phyloP scores from a whole-genome alignment of 37 sponge, comb jelly and placozoan genomes.

The Axinella damicornis region DNA sequence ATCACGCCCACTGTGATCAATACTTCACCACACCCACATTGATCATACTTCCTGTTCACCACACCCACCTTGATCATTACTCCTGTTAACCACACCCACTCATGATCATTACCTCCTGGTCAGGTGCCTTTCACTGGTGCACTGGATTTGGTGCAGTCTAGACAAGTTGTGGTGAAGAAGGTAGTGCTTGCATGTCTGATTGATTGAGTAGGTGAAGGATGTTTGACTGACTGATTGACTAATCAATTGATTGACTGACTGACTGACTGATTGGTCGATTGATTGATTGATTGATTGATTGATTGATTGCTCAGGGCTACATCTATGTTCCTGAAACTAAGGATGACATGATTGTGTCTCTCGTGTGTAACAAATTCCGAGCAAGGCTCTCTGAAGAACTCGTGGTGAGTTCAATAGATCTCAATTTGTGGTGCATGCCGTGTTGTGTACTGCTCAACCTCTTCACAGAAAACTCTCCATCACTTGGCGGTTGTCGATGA shows the following conservation, averaged over 20 bases:
- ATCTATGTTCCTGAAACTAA: conserved; percentile 79
- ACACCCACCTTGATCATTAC: no score
- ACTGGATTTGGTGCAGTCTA: conserved; percentile 74
- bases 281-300: not conserved
- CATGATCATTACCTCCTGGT: no score
- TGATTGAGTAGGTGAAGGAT: not conserved
- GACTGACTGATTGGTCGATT: no score
- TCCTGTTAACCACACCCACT: no score
- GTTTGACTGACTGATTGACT: not conserved
- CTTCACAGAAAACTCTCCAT: conserved; percentile 62
- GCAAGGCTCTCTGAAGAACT: conserved; percentile 72
- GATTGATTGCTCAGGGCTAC: conserved; percentile 57
- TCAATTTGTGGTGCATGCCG: not conserved
- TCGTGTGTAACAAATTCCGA: conserved; percentile 81
- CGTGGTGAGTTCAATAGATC: conserved; percentile 37
- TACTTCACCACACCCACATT: no score
- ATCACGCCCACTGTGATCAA: not conserved
- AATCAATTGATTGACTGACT: no score
- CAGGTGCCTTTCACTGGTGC: conserved; percentile 81
- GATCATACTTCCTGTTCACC: no score
- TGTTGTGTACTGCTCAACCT: not conserved
- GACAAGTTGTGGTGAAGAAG: conserved; percentile 67
- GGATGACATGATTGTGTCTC: conserved; percentile 38
- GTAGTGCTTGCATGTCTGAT: conserved; percentile 28
- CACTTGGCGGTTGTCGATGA: conserved; percentile 81